Percentiles rank a stretch among this genome's conserved stretches.
phyloP scores from a whole-genome alignment of 1,140 invertebrate genomes.

The Hycleus phaleratus region DNA sequence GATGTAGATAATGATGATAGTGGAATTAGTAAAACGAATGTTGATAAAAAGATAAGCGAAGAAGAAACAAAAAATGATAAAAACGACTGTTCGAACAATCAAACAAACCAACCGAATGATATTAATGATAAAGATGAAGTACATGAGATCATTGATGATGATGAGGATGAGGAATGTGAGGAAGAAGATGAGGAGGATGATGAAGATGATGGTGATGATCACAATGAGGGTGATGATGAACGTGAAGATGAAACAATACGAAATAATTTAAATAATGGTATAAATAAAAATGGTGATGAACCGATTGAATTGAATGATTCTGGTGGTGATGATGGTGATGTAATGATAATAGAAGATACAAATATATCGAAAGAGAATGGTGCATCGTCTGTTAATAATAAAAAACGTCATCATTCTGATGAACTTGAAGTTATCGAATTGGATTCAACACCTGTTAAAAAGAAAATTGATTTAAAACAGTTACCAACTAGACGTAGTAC shows the following conservation, averaged over 20 bases:
- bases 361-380: slow-evolving; percentile 32
- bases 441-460: slow-evolving; percentile 25
- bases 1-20: slow-evolving; percentile 15
- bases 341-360: slow-evolving; percentile 41
- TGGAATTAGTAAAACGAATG: slow-evolving; percentile 17
- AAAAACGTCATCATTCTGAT: slow-evolving; percentile 1
- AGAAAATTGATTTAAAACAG: slow-evolving; percentile 13
- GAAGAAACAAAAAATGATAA: slow-evolving; percentile 2
- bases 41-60: slow-evolving; percentile 24
- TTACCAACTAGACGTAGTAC: slow-evolving; percentile 47
- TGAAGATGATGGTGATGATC: slow-evolving; percentile 8
- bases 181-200: slow-evolving; percentile 26
- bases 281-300: slow-evolving; percentile 21
- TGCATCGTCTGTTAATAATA: neutral
- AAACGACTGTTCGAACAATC: neutral
- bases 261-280: slow-evolving; percentile 20
- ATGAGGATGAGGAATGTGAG: slow-evolving; percentile 38
- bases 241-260: slow-evolving; percentile 14
- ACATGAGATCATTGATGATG: slow-evolving; percentile 31
- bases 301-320: slow-evolving; percentile 40
- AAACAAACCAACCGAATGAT: slow-evolving; percentile 3
- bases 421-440: slow-evolving; percentile 30
- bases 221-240: slow-evolving; percentile 17
- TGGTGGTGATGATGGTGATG: slow-evolving; percentile 48
- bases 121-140: slow-evolving; percentile 30